These are phyloP conservation scores for Ctenopoma kingsleyae DNA, from an alignment of 2,797 vertebrate species.

Conservation along the genomic window DNA sequence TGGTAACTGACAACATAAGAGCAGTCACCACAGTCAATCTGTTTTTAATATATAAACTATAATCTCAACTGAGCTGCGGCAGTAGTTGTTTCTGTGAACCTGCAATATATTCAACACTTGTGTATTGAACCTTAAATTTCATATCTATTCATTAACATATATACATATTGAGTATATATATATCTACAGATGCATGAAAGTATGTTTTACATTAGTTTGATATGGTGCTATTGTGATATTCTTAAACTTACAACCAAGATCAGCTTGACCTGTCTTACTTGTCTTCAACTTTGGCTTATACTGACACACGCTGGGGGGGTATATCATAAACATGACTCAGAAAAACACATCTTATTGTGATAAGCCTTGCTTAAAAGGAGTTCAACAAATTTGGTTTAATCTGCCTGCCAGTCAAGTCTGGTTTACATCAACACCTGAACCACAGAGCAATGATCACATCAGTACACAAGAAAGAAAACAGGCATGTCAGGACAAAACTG, in stretches of 20 bases:
- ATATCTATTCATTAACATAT: conserved; percentile 62
- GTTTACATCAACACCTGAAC: not conserved
- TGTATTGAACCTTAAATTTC: conserved; percentile 61
- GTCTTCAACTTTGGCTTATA: conserved; percentile 56
- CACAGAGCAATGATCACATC: not conserved
- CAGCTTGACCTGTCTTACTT: conserved; percentile 54
- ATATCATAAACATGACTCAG: conserved; percentile 32
- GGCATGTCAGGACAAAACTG: not conserved
- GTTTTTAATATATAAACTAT: conserved; percentile 32
- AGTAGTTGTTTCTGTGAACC: conserved; percentile 61
- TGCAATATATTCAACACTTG: conserved; percentile 73
- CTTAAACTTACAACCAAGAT: conserved; percentile 57
- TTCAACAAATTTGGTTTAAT: not conserved
- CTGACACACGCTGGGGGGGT: conserved; percentile 25
- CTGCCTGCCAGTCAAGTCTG: not conserved
- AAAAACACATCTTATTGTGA: not conserved
- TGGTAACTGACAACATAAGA: conserved; percentile 7
- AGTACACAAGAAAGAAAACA: not conserved
- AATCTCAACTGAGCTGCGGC: conserved; percentile 48
- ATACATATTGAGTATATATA: conserved; percentile 44
- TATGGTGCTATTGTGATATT: conserved; percentile 81
- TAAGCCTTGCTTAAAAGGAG: conserved; percentile 3
- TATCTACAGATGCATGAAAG: conserved; percentile 72
- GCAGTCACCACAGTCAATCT: conserved; percentile 22
- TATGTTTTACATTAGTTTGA: conserved; percentile 71